A percentile compares a stretch with the other conserved stretches of the same genome.
phyloP scores from a whole-genome alignment of 2,113 vertebrate species.

The Cynopterus brachyotis region DNA sequence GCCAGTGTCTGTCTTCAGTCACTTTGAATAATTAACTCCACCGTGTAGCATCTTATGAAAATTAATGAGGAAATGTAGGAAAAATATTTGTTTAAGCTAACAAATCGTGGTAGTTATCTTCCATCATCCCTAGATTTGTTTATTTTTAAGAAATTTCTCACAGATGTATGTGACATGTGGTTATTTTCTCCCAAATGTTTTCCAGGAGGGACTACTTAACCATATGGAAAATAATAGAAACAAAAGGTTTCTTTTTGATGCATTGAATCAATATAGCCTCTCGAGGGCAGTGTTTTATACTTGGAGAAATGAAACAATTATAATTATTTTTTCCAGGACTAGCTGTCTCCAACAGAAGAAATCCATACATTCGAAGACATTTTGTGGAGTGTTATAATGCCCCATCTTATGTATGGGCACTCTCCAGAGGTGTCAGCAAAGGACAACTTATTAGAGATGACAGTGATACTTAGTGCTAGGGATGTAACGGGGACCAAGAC shows the following conservation, averaged over 20 bases:
- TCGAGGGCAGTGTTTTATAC: conserved; percentile 38
- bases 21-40: conserved; percentile 44
- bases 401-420: neutral
- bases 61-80: conserved; percentile 23
- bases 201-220: conserved; percentile 38
- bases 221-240: conserved; percentile 64
- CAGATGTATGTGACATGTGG: conserved; percentile 66
- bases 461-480: neutral
- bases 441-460: neutral
- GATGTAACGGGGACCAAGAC: neutral
- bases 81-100: conserved; percentile 59
- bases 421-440: neutral
- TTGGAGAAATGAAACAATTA: conserved; percentile 48
- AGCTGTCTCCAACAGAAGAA: conserved; percentile 15
- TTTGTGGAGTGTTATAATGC: neutral
- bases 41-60: conserved; percentile 2
- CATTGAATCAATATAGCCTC: neutral
- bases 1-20: neutral
- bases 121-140: conserved; percentile 58
- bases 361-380: neutral
- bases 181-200: conserved; percentile 55
- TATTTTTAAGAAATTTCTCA: conserved; percentile 68
- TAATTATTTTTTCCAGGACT: conserved; percentile 17
- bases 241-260: conserved; percentile 34
- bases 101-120: conserved; percentile 42